These are phyloP conservation scores for Medauroidea extradentata DNA, from an alignment of 1,140 invertebrate species.

Conservation along the genomic window DNA sequence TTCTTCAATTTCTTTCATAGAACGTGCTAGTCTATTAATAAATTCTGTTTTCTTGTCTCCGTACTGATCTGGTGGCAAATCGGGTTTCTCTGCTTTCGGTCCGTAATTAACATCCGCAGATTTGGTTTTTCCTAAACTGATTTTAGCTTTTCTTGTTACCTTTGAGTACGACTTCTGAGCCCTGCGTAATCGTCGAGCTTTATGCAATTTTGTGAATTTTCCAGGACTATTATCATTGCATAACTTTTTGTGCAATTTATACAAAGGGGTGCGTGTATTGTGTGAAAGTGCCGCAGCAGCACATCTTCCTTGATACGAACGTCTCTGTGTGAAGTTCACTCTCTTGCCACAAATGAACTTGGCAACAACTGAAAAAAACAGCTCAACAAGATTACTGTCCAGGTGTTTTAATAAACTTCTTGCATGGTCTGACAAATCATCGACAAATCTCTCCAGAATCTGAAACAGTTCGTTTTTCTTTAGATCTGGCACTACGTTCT, in stretches of 20 bases:
- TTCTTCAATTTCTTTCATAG: no score
- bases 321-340: conserved; percentile 13
- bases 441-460: conserved; percentile 6
- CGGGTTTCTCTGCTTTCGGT: no score
- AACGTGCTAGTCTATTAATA: no score
- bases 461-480: conserved; percentile 8
- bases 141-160: no score
- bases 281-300: conserved; percentile 17
- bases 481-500: conserved; percentile 10
- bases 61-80: no score
- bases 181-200: not conserved
- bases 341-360: conserved; percentile 19
- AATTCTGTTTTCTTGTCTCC: no score
- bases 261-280: conserved; percentile 9
- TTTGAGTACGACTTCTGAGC: no score
- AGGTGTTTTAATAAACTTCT: conserved; percentile 11
- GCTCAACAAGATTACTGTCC: conserved; percentile 16
- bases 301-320: conserved; percentile 13
- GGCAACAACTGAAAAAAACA: conserved; percentile 10
- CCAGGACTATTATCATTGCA: conserved; percentile 2
- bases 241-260: conserved; percentile 13
- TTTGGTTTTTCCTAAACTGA: no score
- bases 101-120: no score
- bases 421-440: not conserved
- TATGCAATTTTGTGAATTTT: not conserved